Conservation (phyloP, 2,113 vertebrate species). For the Salvator merianae region DNA sequence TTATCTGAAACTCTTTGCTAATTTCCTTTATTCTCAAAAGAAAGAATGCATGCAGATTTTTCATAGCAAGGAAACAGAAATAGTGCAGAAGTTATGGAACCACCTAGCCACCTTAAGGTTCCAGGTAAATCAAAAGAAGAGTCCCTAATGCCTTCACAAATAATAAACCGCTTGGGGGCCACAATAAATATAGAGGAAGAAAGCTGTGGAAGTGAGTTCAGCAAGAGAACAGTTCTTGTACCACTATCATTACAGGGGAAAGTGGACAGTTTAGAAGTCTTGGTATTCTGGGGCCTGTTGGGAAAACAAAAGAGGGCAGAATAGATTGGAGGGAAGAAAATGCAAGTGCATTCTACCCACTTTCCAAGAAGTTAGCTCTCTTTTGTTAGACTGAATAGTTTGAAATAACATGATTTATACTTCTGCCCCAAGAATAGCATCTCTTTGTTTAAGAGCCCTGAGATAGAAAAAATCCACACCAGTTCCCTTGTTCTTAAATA, state of each 20-base stretch:
- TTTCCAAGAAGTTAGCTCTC: neutral
- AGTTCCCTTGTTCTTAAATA: neutral
- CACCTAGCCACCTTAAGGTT: too few relatives aligned
- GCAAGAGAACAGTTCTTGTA: neutral
- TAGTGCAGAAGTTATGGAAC: too few relatives aligned
- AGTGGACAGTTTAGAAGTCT: conserved; percentile 12
- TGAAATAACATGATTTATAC: conserved; percentile 6
- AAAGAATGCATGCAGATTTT: too few relatives aligned
- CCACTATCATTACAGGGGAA: neutral
- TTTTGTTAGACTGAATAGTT: neutral
- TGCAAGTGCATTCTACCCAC: neutral
- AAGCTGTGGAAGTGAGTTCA: neutral
- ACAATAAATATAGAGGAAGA: too few relatives aligned
- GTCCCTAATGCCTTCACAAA: too few relatives aligned
- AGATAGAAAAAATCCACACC: neutral
- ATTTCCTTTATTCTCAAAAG: neutral
- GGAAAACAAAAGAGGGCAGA: neutral
- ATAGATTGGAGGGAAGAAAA: neutral
- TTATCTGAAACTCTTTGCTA: neutral
- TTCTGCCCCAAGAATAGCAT: neutral
- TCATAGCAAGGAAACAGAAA: too few relatives aligned
- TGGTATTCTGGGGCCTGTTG: neutral
- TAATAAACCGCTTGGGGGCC: too few relatives aligned
- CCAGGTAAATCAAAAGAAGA: too few relatives aligned
- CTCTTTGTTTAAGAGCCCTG: neutral